Evolutionary conservation across 2,797 vertebrate genomes (phyloP).

Genomic region (Tachyglossus aculeatus): DNA sequence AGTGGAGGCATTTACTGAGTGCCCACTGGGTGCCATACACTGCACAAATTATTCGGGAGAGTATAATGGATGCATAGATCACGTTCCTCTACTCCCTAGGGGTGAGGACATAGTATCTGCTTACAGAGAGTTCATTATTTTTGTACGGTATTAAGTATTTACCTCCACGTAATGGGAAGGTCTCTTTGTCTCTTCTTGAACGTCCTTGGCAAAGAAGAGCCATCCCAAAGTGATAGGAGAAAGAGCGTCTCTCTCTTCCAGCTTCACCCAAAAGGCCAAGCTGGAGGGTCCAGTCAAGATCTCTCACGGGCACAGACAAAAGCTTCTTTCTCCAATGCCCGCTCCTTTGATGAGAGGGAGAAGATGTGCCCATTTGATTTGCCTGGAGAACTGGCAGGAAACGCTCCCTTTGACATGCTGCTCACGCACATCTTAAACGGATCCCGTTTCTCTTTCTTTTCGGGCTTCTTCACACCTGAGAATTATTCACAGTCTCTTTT

Average conservation of each 20-base stretch:
- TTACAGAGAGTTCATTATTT: no score
- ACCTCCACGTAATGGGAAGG: no score
- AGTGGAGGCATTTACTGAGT: no score
- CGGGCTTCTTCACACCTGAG: not conserved
- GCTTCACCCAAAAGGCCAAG: not conserved
- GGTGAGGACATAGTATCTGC: no score
- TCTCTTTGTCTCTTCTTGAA: not conserved
- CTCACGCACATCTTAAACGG: not conserved
- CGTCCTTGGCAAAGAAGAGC: not conserved
- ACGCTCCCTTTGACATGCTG: not conserved
- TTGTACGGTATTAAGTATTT: no score
- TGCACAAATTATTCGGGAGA: no score
- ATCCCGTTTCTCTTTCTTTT: not conserved
- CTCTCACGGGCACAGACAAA: conserved; percentile 4
- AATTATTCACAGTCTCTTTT: not conserved
- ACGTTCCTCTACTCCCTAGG: no score
- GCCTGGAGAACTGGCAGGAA: not conserved
- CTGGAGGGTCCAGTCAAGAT: not conserved
- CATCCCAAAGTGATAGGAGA: no score
- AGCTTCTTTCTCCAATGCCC: not conserved
- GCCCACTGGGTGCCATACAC: no score
- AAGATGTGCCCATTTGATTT: not conserved
- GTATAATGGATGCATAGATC: no score
- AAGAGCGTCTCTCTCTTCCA: not conserved
- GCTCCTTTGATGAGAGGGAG: not conserved